Evolutionary conservation across 2,113 vertebrate genomes (phyloP).

Genomic region (Corydoras sp.): DNA sequence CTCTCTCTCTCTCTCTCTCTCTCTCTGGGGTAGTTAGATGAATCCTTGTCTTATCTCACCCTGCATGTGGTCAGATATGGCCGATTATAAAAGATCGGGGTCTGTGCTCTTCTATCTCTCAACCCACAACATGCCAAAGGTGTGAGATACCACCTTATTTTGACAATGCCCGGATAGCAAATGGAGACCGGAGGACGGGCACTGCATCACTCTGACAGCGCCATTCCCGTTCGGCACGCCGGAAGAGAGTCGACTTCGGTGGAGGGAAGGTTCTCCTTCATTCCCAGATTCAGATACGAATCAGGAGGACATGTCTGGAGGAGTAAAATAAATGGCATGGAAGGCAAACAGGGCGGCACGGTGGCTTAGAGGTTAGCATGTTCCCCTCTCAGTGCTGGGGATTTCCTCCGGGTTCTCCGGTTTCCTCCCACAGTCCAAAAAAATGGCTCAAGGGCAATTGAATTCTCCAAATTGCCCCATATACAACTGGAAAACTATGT

Average conservation of each 20-base stretch:
- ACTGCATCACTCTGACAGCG: slow-evolving; percentile 34
- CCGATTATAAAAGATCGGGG: slow-evolving; percentile 36
- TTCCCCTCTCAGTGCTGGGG: no score
- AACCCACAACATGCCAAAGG: slow-evolving; percentile 17
- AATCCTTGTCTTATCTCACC: slow-evolving; percentile 40
- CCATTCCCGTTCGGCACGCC: slow-evolving; percentile 25
- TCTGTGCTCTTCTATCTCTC: slow-evolving; percentile 13
- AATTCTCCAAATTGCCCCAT: no score
- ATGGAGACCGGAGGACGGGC: slow-evolving; percentile 30
- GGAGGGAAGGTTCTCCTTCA: slow-evolving; percentile 11
- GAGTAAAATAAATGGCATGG: not conserved
- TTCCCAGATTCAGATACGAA: slow-evolving; percentile 21
- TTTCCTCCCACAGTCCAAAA: no score
- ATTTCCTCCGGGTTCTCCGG: no score
- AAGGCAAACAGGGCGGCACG: not conserved
- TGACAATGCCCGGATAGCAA: slow-evolving; percentile 21
- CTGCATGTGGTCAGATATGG: slow-evolving; percentile 34
- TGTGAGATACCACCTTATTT: slow-evolving; percentile 15
- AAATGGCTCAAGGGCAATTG: no score
- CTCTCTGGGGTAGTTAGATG: slow-evolving; percentile 30
- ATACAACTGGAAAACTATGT: no score
- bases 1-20: not conserved
- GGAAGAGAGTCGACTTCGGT: not conserved
- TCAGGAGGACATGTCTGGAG: not conserved
- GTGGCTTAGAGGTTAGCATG: no score